Percentiles rank a stretch among this genome's conserved stretches.
phyloP scores from a whole-genome alignment of 1,140 invertebrate genomes.

The Agrypnia vestita region DNA sequence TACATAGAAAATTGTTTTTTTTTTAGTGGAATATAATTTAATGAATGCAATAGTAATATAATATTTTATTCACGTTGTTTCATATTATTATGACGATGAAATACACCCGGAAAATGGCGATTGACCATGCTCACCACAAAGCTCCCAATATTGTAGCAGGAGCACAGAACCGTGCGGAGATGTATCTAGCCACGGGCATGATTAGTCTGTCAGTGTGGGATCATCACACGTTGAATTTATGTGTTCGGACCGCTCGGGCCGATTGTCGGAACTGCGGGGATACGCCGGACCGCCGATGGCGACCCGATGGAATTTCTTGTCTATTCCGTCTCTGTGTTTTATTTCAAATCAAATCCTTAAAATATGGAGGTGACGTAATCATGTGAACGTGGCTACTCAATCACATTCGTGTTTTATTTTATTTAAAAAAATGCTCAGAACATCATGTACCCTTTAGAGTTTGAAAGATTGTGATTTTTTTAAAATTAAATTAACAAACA shows the following conservation, averaged over 20 bases:
- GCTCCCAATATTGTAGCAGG: not conserved
- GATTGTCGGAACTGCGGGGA: slow-evolving; percentile 32
- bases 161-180: not conserved
- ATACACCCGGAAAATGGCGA: no score
- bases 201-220: slow-evolving; percentile 59
- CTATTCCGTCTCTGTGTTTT: not conserved
- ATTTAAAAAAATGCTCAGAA: no score
- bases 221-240: slow-evolving; percentile 59
- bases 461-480: no score
- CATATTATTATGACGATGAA: no score
- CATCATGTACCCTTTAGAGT: no score
- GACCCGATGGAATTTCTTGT: slow-evolving; percentile 13
- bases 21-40: no score
- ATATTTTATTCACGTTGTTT: no score
- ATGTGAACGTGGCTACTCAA: not conserved
- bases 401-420: not conserved
- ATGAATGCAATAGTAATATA: no score
- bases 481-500: no score
- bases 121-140: no score
- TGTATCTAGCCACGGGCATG: slow-evolving; percentile 53
- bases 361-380: slow-evolving; percentile 21
- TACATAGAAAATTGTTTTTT: no score
- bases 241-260: slow-evolving; percentile 36
- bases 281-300: slow-evolving; percentile 13
- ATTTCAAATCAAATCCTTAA: slow-evolving; percentile 14